Percentiles rank a stretch among this genome's conserved stretches.
Conservation (phyloP, 2,797 vertebrate species). For the Nyctalus aviator region DNA sequence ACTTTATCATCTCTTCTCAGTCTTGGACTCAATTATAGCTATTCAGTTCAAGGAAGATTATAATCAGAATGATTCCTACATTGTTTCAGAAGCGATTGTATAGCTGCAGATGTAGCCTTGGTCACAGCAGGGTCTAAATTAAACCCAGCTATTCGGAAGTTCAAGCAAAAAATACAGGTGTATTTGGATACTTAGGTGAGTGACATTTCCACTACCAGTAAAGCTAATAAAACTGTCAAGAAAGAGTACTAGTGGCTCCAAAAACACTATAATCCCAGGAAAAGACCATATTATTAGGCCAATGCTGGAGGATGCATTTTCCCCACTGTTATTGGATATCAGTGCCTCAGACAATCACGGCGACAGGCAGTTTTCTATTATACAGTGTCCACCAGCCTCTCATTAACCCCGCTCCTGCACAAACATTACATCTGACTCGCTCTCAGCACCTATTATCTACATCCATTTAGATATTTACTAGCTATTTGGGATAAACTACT, state of each 20-base stretch:
- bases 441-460: background rate
- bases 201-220: background rate
- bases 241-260: background rate
- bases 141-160: background rate
- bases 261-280: background rate
- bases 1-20: background rate
- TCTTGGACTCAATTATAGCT: background rate
- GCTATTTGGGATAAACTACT: background rate
- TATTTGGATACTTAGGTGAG: background rate
- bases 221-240: slow-evolving; percentile 26
- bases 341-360: background rate
- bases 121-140: background rate
- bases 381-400: background rate
- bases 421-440: background rate
- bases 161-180: background rate
- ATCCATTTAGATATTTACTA: background rate
- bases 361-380: background rate
- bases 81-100: background rate
- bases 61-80: background rate
- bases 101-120: background rate
- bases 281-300: background rate
- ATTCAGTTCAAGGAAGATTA: background rate
- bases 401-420: background rate
- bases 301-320: background rate
- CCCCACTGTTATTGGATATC: background rate